Evolutionary conservation across 2,797 vertebrate species (phyloP), one percentile per base, ranked within the genome.

Genomic region (Dipus sagitta): DNA sequence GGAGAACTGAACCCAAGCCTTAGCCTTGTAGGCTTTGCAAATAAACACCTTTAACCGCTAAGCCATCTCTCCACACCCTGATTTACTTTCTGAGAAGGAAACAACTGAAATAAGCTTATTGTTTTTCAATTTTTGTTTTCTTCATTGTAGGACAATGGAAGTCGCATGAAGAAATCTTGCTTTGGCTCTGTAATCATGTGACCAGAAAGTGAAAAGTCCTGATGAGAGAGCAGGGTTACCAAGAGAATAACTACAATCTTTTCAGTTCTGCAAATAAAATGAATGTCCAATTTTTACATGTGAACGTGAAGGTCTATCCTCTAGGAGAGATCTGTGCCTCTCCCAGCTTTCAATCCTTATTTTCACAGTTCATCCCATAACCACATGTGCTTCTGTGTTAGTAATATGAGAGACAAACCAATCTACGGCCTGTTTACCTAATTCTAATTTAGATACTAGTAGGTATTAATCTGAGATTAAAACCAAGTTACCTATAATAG

Each of bases 391-490:
- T 72, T 93, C 91, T 82, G 30, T 58, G 21, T 67, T 91, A 91
- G 32, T 81, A 96, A 80, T 42, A 92, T 21, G 10, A 75, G 52
- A 95, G 15, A 92, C 68, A 89, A 90, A 93, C 94, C 76, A 93
- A 97, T 86, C 1, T 81, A 18, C 42, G 79, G 1, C 81, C 15
- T 86, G 24, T 76, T 77, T 95, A 88, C 5, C 47, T 95, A 94
- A 86, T 62, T 77, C 15, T 86, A 90, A 96, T 65, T 60, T 72
- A 75, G 34, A 94, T 68, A 32, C 2, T 2, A 11, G 15, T 67
- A 92, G 52, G 84, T 93, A 81, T 52, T 92, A 92, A 93, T 42
- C 60, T 75, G 80, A 90, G 88, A 86, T 95, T 86, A 93, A 90
- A 93, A 67, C 1, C 17, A 91, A 71, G 10, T 0, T 93, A 62